Evolutionary conservation across 2,113 vertebrate genomes (phyloP), one percentile per base, ranked within the genome.

Genomic region (Lontra canadensis): DNA sequence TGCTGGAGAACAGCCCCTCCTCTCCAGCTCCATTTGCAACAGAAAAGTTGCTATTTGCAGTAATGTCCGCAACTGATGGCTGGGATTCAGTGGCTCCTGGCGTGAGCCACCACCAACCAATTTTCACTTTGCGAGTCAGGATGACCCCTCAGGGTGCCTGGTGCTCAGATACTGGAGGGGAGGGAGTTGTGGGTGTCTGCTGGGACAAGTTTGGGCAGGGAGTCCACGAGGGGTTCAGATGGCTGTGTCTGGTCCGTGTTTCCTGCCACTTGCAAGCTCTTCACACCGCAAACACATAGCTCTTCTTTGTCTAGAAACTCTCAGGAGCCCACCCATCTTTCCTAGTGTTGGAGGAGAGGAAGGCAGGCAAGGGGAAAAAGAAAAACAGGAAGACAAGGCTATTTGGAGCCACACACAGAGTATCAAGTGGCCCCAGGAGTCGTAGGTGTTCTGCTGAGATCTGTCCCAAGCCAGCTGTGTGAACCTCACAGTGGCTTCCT

Each of bases 81-180:
- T 96, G 96, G 90, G 94, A 96, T 80, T 90, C 92, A 76, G 90
- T 61, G 88, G 73, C 47, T 97, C 78, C 93, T 63, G 55, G 78
- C 4, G 1, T 4, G 63, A 96, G 57, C 80, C 78, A 94, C 88
- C 73, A 96, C 39, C 78, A 97, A 95, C 47, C 94, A 98, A 98
- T 98, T 98, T 97, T 98, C 97, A 94, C 97, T 97, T 96, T 82
- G 76, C 71, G 78, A 97, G 81, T 83, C 71, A 91, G 90, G 94
- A 84, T 94, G 93, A 97, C 90, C 96, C 90, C 55, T 94, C 83
- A 7, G 29, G 69, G 55, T 63, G 69, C 57, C 71, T 0, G 1
- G 71, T 25, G 69, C 63, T 85, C 39, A 11, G 71, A 71, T 65
- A 67, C 79, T 23, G 1, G 57, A 47, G 14, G 25, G 55, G 18